phyloP scores from a whole-genome alignment of 2,888 invertebrate genomes.

The Chymomyza procnemis region DNA sequence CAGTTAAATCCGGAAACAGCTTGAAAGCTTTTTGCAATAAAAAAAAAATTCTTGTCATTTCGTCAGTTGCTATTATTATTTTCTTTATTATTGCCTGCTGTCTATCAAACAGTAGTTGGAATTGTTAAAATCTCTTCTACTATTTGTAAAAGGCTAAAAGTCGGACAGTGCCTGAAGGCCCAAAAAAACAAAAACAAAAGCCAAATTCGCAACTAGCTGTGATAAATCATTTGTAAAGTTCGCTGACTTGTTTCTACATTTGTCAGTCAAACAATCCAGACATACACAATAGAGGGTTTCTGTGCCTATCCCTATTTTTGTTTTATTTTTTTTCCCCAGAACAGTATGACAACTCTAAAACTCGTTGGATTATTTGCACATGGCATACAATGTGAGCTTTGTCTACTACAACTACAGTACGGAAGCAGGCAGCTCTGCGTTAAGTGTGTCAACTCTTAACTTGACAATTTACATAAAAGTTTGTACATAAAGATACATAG shows the following conservation, averaged over 20 bases:
- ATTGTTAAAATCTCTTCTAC: neutral
- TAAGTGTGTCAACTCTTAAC: neutral
- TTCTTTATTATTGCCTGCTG: neutral
- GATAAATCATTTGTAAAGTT: slow-evolving; percentile 51
- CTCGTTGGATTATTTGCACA: neutral
- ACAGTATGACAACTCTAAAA: neutral
- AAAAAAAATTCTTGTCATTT: neutral
- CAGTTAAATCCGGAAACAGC: neutral
- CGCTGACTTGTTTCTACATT: slow-evolving; percentile 52
- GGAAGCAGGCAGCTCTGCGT: neutral
- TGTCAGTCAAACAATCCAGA: neutral
- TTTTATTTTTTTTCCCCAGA: neutral
- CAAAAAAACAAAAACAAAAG: neutral
- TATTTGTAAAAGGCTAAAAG: neutral
- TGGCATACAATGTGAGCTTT: neutral
- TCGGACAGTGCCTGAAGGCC: neutral
- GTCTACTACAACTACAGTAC: neutral
- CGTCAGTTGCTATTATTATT: neutral
- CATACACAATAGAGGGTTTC: neutral
- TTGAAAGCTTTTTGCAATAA: neutral
- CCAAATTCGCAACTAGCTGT: slow-evolving; percentile 21
- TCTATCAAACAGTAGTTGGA: neutral
- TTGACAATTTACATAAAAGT: neutral
- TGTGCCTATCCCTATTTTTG: neutral
- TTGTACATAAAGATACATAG: neutral